Conservation (phyloP, 2,113 vertebrate genomes). For the Cyrtonyx montezumae region DNA sequence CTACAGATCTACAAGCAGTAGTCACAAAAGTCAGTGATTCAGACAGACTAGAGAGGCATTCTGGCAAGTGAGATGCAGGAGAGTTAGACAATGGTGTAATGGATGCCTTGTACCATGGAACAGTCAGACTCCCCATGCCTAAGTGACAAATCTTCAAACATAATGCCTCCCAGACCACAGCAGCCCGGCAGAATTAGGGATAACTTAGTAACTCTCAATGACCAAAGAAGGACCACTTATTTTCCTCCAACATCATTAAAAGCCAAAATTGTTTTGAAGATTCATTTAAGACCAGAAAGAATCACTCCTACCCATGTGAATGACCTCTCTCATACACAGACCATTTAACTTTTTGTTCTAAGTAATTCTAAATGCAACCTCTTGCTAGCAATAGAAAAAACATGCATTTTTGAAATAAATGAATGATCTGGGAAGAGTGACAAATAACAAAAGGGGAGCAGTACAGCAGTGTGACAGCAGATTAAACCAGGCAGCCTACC, state of each 20-base stretch:
- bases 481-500: slow-evolving; percentile 74
- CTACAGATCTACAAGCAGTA: not conserved
- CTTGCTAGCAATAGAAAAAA: not conserved
- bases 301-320: not conserved
- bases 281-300: slow-evolving; percentile 58
- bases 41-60: not conserved
- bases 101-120: not conserved
- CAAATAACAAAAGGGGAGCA: not conserved
- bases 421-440: not conserved
- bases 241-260: not conserved
- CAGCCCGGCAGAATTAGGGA: not conserved
- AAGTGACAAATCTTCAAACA: not conserved
- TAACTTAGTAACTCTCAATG: not conserved
- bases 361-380: not conserved
- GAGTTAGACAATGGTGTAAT: not conserved
- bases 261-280: not conserved
- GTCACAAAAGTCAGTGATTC: not conserved
- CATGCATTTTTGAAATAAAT: not conserved
- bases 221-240: not conserved
- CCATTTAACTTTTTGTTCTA: not conserved
- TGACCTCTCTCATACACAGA: not conserved
- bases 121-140: not conserved
- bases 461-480: not conserved
- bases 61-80: not conserved
- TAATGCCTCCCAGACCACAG: not conserved